phyloP scores from a whole-genome alignment of 2,888 invertebrate genomes.

The Drosophila phalerata region DNA sequence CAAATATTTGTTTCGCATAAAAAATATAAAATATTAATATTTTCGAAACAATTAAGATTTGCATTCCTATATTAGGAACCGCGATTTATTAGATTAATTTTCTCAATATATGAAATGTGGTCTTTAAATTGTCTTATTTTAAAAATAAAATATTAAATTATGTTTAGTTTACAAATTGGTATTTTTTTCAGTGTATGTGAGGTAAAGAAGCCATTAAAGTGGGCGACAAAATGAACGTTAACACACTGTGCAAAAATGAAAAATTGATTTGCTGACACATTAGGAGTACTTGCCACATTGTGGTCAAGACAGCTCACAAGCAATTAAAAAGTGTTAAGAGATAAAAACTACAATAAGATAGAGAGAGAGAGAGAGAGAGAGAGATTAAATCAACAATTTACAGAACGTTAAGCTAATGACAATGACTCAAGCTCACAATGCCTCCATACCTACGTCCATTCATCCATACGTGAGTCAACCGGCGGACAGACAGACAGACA shows the following conservation, averaged over 20 bases:
- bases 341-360: slow-evolving; percentile 14
- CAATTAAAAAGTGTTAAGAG: slow-evolving; percentile 75
- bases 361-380: not conserved
- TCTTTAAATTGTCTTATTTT: no score
- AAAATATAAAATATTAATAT: no score
- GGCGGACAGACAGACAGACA: slow-evolving; percentile 19
- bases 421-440: slow-evolving; percentile 63
- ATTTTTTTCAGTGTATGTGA: not conserved
- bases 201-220: slow-evolving; percentile 35
- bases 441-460: not conserved
- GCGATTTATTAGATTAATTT: no score
- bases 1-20: no score
- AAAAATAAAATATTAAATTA: no score
- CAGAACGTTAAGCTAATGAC: slow-evolving; percentile 68
- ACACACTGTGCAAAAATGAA: slow-evolving; percentile 33
- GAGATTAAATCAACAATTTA: slow-evolving; percentile 25
- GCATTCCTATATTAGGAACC: no score
- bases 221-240: slow-evolving; percentile 14
- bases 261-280: slow-evolving; percentile 57
- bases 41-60: no score
- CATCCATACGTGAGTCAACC: slow-evolving; percentile 55
- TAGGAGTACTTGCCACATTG: slow-evolving; percentile 15
- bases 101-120: no score
- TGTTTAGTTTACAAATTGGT: no score
- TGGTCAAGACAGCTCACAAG: slow-evolving; percentile 7